phyloP scores from a whole-genome alignment of 2,113 vertebrate genomes.

The Petrocephalus zakoni region DNA sequence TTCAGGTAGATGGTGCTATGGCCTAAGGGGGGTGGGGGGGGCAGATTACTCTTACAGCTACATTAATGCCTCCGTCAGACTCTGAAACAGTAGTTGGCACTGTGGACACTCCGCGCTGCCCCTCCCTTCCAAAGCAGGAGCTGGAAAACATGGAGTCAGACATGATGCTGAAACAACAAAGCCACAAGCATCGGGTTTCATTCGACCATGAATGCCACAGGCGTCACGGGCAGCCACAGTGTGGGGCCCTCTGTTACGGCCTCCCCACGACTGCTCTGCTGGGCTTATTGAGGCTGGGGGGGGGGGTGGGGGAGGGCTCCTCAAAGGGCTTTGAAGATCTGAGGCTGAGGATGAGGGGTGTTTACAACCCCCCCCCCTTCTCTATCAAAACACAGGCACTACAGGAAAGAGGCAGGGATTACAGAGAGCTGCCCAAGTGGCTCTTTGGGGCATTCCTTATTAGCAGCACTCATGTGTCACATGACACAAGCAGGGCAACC shows the following conservation, averaged over 20 bases:
- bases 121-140: neutral
- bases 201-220: neutral
- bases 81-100: neutral
- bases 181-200: neutral
- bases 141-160: neutral
- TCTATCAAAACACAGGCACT: neutral
- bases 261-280: neutral
- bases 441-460: neutral
- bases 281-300: no score
- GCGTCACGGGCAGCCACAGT: neutral
- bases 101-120: neutral
- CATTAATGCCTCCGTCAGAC: conserved; percentile 9
- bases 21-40: neutral
- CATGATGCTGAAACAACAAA: neutral
- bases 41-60: neutral
- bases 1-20: conserved; percentile 18
- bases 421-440: neutral
- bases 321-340: conserved; percentile 4
- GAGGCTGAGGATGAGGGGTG: neutral
- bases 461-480: neutral
- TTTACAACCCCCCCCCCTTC: neutral
- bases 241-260: neutral
- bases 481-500: neutral
- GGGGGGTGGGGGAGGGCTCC: neutral
- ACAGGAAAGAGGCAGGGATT: neutral